Conservation (phyloP, 1,140 invertebrate genomes). For the Ericerus pela region DNA sequence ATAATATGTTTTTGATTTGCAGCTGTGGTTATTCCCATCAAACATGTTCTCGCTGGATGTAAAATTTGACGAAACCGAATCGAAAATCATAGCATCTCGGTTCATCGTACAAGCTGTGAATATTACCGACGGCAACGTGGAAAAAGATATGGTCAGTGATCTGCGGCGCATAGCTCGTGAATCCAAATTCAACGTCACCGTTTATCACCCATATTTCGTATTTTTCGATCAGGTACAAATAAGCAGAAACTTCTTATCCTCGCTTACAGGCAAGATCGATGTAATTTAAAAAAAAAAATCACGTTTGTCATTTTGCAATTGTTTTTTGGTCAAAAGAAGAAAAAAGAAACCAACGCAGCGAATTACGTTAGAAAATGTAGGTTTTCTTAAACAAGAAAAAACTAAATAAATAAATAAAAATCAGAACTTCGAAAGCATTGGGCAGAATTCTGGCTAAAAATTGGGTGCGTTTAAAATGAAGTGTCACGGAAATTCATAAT, state of each 20-base stretch:
- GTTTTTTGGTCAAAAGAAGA: too few relatives aligned
- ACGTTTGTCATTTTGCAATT: too few relatives aligned
- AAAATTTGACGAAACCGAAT: conserved; percentile 57
- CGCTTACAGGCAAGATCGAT: background rate
- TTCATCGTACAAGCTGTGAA: conserved; percentile 81
- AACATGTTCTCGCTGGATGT: conserved; percentile 69
- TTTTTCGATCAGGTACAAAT: conserved; percentile 77
- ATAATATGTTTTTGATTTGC: too few relatives aligned
- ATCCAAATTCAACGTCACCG: conserved; percentile 67
- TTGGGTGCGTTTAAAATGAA: too few relatives aligned
- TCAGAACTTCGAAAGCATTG: too few relatives aligned
- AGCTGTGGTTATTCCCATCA: conserved; percentile 54
- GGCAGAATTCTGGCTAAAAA: too few relatives aligned
- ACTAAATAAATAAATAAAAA: too few relatives aligned
- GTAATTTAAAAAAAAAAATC: too few relatives aligned
- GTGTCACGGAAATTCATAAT: too few relatives aligned
- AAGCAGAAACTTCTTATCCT: background rate
- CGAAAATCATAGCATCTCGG: conserved; percentile 62
- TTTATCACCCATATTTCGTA: conserved; percentile 88
- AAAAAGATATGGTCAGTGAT: conserved; percentile 77
- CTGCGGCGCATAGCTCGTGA: conserved; percentile 60
- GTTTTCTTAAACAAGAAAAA: too few relatives aligned
- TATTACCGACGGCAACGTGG: conserved; percentile 74
- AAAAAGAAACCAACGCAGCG: too few relatives aligned
- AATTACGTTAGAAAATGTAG: too few relatives aligned